Evolutionary conservation across 2,113 vertebrate genomes (phyloP), one percentile per base, ranked within the genome.

Genomic region (Hemichromis elongatus): DNA sequence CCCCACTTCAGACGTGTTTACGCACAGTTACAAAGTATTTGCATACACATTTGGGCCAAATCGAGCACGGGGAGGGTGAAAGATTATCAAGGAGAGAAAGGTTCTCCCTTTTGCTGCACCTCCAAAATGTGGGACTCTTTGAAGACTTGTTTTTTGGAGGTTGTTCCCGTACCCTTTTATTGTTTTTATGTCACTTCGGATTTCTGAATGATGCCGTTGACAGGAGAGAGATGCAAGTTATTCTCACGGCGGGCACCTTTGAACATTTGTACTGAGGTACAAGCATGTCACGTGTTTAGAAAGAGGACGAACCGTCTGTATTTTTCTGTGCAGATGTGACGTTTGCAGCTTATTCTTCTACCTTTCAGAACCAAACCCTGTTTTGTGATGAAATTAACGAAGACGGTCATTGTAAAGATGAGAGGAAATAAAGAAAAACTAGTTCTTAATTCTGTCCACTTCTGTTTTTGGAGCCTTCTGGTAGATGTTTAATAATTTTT

Each of bases 41-140:
- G 73, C 87, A 89, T 84, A 87, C 77, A 93, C 63, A 79, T 89
- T 79, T 89, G 93, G 93, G 93, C 95, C 94, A 92, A 94, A 92
- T 87, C 24, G 2, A 85, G 84, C 86, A 82, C 77, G 52, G 81
- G 73, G 88, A 50, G 55, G 85, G 30, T 8, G 70, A 82, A 83
- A 75, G 26, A 5, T 57, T 13, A 26, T 70, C 77, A 80, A 84
- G 83, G 87, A 88, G 90, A 88, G 89, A 85, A 40, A 61, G 57
- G 26, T 86, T 83, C 90, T 92, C 87, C 91, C 85, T 90, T 91
- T 91, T 90, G 85, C 92, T 91, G 90, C 84, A 56, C 85, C 19
- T 87, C 91, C 90, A 91, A 84, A 88, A 88, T 68, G 90, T 92
- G 92, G 91, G 91, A 92, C 86, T 89, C 83, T 75, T 52, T 82